phyloP scores from a whole-genome alignment of 2,113 vertebrate species.

The Acrocephalus arundinaceus region DNA sequence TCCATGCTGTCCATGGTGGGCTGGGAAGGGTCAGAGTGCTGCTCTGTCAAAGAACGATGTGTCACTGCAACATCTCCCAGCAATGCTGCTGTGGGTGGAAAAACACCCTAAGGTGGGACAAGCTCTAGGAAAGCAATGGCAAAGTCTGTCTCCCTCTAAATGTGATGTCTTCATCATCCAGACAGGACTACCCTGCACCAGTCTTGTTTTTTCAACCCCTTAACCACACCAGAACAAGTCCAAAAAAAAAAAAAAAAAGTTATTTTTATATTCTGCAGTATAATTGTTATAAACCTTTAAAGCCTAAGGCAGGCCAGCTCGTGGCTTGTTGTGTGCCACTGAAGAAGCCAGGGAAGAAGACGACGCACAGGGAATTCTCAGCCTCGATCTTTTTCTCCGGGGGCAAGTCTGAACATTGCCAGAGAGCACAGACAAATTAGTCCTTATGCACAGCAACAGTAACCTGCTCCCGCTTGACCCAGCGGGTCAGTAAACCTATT shows the following conservation, averaged over 20 bases:
- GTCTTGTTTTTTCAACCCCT: not conserved
- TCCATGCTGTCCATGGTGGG: fast-evolving
- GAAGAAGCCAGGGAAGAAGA: not conserved
- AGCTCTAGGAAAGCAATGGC: not conserved
- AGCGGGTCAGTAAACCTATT: not conserved
- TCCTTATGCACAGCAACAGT: not conserved
- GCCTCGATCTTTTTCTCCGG: not conserved
- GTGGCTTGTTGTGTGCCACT: not conserved
- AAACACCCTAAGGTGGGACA: not conserved
- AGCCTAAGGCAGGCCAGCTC: not conserved
- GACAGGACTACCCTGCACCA: not conserved
- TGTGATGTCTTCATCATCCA: not conserved
- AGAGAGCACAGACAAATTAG: not conserved
- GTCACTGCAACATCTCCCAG: not conserved
- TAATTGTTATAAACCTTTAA: not conserved
- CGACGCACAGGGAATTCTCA: not conserved
- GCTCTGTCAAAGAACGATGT: not conserved
- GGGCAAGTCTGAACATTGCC: not conserved
- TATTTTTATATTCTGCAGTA: not conserved
- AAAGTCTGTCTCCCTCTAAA: not conserved
- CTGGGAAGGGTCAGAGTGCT: not conserved
- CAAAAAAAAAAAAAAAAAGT: fast-evolving
- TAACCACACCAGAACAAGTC: not conserved
- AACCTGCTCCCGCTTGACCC: not conserved
- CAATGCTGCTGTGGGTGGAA: not conserved